Base-by-base conservation (phyloP, 2,888 invertebrate species). In the Meteorus cinctellus region DNA sequence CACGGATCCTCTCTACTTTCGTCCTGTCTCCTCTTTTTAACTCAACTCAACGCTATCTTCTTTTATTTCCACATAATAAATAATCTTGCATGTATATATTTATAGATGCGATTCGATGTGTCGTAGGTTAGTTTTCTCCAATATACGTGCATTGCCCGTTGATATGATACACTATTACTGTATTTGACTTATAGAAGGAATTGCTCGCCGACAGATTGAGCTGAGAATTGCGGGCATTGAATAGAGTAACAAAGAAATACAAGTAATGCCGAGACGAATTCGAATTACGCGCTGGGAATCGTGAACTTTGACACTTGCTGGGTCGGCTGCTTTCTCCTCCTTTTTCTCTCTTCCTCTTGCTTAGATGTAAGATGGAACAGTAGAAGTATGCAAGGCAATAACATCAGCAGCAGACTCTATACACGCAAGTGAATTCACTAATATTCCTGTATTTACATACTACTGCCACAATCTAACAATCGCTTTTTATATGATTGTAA, bases 1-100 rank as follows among this genome's bases (percentile, higher is more conserved):
- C 88, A 88, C 87, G 87, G 83, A 86, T 86, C 86, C 83, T 86
- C 83, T 82, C 81, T 81, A 79, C 79, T 81, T 82, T 81, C 77
- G 81, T 79, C 79, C 76, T 69, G 62, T 74, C 60, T 48, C 67
- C 67, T 80, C 82, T 81, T 82, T 77, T 81, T 79, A 76, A 66
- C 65, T 74, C 79, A 2, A 36, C 36, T 41, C 34, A 41, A 16
- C 8, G 8, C 19, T 8, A 19, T 55, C n/a, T 55, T 55, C n/a
- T 55, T 55, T 55, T 19, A 55, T 55, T 19, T 19, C 5, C n/a
- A 55, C 6, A 65, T 36, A 34, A 65, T 65, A 55, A 55, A 19
- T 55, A 19, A 55, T 55, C 41, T 41, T 12, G 41, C 41, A 19
- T 55, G 24, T 8, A 19, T 24, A 24, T 24, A 24, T 24, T 16